phyloP scores from a whole-genome alignment of 1,140 invertebrate genomes.

The Drosophila parabipectinata region DNA sequence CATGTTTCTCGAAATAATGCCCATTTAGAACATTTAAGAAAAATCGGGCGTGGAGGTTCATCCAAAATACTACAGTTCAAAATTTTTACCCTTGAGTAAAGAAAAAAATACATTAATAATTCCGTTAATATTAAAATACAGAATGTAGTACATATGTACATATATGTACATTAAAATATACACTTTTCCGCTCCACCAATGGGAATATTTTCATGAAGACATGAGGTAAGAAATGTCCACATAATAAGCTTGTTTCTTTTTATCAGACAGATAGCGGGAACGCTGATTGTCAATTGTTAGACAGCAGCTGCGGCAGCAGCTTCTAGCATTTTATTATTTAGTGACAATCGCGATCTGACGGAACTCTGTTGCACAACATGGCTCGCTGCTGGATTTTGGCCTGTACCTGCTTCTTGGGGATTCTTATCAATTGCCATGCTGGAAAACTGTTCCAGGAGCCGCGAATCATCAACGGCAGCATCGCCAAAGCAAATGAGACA shows the following conservation, averaged over 20 bases:
- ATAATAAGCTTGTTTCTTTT: conserved; percentile 45
- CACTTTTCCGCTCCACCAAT: neutral
- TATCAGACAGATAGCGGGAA: conserved; percentile 47
- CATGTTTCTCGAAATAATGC: no score
- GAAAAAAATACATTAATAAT: no score
- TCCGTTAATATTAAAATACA: neutral
- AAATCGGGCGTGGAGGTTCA: no score
- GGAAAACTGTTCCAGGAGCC: conserved; percentile 17
- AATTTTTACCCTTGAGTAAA: no score
- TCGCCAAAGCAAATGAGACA: conserved; percentile 44
- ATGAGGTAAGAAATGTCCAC: neutral
- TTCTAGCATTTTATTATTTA: conserved; percentile 20
- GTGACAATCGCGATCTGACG: conserved; percentile 27
- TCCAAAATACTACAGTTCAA: no score
- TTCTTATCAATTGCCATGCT: neutral
- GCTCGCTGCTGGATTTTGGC: conserved; percentile 3
- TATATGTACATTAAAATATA: no score
- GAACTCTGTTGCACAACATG: conserved; percentile 19
- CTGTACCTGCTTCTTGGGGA: neutral
- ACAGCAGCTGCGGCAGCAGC: neutral
- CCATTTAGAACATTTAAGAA: no score
- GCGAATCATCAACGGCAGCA: conserved; percentile 75
- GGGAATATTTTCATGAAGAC: neutral
- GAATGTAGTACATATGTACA: neutral
- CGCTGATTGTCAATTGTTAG: conserved; percentile 55